phyloP scores from a whole-genome alignment of 2,888 invertebrate species.

The Empis stercorea region DNA sequence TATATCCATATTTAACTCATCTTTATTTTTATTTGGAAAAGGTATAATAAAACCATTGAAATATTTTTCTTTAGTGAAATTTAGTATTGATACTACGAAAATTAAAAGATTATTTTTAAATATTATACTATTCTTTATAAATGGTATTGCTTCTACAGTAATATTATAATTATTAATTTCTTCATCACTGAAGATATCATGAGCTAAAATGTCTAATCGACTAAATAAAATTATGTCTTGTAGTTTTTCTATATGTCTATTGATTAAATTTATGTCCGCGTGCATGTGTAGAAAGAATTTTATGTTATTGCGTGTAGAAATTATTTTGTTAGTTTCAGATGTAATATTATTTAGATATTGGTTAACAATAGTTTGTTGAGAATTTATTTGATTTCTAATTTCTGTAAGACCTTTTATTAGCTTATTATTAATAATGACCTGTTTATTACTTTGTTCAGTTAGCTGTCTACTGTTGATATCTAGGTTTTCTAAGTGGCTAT shows the following conservation, averaged over 20 bases:
- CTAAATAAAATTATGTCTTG: constrained; percentile 1
- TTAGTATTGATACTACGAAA: neutral
- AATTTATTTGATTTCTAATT: neutral
- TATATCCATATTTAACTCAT: neutral
- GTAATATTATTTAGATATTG: neutral
- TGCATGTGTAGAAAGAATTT: neutral
- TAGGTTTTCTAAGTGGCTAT: neutral
- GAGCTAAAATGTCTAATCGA: constrained; percentile 1
- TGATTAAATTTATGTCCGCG: neutral
- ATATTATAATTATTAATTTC: constrained; percentile 4
- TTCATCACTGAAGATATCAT: constrained; percentile 3
- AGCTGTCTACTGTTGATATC: neutral
- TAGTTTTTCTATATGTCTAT: constrained; percentile 4
- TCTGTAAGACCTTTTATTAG: neutral
- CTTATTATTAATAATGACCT: neutral
- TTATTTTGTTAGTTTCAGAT: neutral
- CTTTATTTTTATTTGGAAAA: neutral
- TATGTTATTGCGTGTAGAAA: neutral
- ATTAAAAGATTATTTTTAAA: neutral
- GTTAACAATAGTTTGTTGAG: neutral
- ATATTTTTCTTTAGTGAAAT: neutral
- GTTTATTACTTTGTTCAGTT: neutral
- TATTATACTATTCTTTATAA: neutral
- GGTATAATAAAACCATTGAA: neutral
- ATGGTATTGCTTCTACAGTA: neutral